Evolutionary conservation across 2,888 invertebrate species (phyloP), one percentile per base, ranked within the genome.

Genomic region (Globia sparganii): DNA sequence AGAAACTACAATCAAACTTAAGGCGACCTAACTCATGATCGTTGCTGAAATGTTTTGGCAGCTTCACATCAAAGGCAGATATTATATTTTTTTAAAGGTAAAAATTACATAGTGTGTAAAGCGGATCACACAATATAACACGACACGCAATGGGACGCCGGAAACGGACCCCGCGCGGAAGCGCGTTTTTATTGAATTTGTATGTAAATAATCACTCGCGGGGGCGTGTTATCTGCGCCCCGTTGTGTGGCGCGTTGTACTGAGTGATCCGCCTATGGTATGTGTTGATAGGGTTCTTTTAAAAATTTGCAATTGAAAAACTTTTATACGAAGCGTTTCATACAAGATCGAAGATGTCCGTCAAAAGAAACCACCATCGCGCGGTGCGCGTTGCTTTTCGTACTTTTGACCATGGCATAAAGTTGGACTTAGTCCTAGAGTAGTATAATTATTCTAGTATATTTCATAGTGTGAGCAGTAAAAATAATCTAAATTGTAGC

Each of bases 401-500:
- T 43, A 3, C 11, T 28, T 8, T 28, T 49, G 25, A 49, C 31
- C 13, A 61, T 68, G 49, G 31, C 25, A 53, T 37, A 43, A 28
- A 46, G 6, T 61, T 53, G 34, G 15, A 70, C 28, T 65, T 49
- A 2, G 53, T 43, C 9, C 25, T 53, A 53, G 79, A 75, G 40
- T 18, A 49, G 9, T 40, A 40, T 40, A n/a, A n/a, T n/a, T n/a
- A 4, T n/a, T 15, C 1, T 53, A 53, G 4, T 56, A 62, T 15
- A 34, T 69, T 43, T 43, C 18, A 43, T 56, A 70, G 1, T 0
- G 4, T 21, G 2, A 71, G 2, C 15, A 37, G 25, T 31, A 28
- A 18, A 64, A 25, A 34, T 53, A 37, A 78, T 59, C 40, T 37
- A 49, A 74, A 74, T 31, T 56, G 46, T 15, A 46, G 61, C 18